Evolutionary conservation across 2,888 invertebrate genomes (phyloP).

Genomic region (Drosophila lacicola): DNA sequence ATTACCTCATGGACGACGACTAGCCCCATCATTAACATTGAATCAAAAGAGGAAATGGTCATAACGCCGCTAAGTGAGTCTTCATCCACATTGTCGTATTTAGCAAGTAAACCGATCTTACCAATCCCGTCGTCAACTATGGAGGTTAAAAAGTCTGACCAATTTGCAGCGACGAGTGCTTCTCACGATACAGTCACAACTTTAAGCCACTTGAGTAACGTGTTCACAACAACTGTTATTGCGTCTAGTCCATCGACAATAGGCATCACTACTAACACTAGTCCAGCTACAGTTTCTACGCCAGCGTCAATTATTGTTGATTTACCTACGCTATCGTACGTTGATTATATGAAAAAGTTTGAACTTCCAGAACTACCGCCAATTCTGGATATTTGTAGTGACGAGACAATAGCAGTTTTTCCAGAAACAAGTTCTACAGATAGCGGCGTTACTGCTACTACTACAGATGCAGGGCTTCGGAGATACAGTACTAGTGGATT

Average conservation of each 20-base stretch:
- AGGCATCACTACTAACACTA: conserved; percentile 10
- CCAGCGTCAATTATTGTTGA: conserved; percentile 20
- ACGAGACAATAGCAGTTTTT: not conserved
- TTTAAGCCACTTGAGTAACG: conserved; percentile 25
- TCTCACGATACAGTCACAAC: conserved; percentile 48
- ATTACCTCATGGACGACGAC: conserved; percentile 26
- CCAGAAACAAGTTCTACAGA: not conserved
- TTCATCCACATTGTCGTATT: conserved; percentile 20
- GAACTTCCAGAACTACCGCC: conserved; percentile 65
- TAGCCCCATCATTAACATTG: conserved; percentile 30
- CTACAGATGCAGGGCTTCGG: not conserved
- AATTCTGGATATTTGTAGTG: conserved; percentile 43
- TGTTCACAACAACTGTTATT: conserved; percentile 63
- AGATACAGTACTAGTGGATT: not conserved
- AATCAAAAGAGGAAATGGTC: conserved; percentile 20
- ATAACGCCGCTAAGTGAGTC: conserved; percentile 25
- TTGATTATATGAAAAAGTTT: conserved; percentile 76
- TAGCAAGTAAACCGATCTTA: conserved; percentile 19
- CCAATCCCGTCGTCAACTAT: conserved; percentile 20
- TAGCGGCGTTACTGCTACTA: not conserved
- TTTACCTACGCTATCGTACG: conserved; percentile 55
- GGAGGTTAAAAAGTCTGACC: conserved; percentile 11
- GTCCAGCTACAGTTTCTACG: conserved; percentile 20
- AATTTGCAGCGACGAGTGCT: conserved; percentile 32
- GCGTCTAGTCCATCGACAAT: conserved; percentile 15